Conservation (phyloP, 1,140 invertebrate species). For the Saccostrea glomerata region DNA sequence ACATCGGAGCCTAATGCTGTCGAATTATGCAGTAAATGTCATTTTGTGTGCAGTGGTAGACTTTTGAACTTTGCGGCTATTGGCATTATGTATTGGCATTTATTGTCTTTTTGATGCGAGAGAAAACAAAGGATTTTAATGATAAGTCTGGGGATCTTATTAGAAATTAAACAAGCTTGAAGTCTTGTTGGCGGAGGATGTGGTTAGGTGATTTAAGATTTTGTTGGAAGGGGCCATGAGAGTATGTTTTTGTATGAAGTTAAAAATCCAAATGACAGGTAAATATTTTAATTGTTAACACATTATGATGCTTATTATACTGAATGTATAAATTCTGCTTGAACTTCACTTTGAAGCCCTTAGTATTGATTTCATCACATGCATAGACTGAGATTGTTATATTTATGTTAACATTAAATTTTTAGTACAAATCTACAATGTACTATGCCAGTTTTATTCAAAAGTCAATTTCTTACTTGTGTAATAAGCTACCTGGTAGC, state of each 20-base stretch:
- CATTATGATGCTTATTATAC: no score
- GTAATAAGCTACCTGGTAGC: no score
- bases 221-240: neutral
- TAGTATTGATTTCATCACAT: no score
- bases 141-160: neutral
- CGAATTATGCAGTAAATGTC: conserved; percentile 3
- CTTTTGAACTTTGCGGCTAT: neutral
- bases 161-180: neutral
- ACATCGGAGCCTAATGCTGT: neutral
- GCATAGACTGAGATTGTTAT: no score
- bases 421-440: no score
- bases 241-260: conserved; percentile 20
- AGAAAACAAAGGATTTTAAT: conserved; percentile 26
- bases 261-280: neutral
- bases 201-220: neutral
- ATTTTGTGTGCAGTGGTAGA: neutral
- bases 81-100: neutral
- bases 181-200: neutral
- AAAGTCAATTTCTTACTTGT: no score
- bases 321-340: no score
- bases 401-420: no score
- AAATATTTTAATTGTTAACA: neutral
- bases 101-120: neutral
- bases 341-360: no score
- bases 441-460: no score